Percentiles rank a stretch among this genome's conserved stretches.
Evolutionary conservation across 1,140 invertebrate species (phyloP).

Genomic region (Pseudomyrmex cubaensis): DNA sequence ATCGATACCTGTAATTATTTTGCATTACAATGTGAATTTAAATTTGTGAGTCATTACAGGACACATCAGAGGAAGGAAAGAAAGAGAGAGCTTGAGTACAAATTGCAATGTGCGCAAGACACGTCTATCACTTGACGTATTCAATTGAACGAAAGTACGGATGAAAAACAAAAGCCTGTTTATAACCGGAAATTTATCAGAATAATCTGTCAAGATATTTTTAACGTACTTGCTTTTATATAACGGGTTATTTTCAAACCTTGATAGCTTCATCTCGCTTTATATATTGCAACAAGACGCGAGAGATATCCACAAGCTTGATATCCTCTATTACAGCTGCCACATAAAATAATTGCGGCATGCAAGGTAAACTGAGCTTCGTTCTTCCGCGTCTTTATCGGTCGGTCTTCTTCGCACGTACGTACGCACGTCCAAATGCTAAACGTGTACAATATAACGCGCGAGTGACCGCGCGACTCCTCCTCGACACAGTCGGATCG

Average conservation of each 20-base stretch:
- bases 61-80: not conserved
- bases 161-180: too few relatives aligned
- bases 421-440: conserved; percentile 21
- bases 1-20: conserved; percentile 12
- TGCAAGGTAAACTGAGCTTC: not conserved
- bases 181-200: not conserved
- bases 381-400: conserved; percentile 49
- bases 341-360: conserved; percentile 30
- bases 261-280: conserved; percentile 14
- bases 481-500: conserved; percentile 31
- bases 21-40: not conserved
- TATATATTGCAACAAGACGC: not conserved
- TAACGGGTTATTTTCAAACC: not conserved
- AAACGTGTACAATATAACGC: conserved; percentile 22
- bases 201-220: not conserved
- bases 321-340: conserved; percentile 38
- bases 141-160: too few relatives aligned
- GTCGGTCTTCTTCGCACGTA: not conserved
- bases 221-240: not conserved
- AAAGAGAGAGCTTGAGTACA: not conserved
- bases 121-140: too few relatives aligned
- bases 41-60: not conserved
- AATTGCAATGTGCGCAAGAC: not conserved
- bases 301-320: not conserved
- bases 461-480: conserved; percentile 37